Percentiles rank a stretch among this genome's conserved stretches.
Evolutionary conservation across 2,797 vertebrate species (phyloP).

Genomic region (Schizopygopsis pylzovi): DNA sequence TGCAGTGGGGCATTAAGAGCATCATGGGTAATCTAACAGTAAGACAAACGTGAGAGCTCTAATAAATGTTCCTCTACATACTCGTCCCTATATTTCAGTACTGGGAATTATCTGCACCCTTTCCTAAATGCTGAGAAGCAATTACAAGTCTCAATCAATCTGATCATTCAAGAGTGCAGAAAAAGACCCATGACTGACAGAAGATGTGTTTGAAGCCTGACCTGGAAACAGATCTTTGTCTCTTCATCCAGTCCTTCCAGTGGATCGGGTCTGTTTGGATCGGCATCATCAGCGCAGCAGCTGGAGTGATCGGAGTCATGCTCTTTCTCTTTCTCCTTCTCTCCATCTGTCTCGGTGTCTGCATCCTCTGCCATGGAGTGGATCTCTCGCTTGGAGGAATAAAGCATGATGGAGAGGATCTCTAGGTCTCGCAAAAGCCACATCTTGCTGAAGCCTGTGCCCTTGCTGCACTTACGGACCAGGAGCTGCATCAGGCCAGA

Average conservation of each 20-base stretch:
- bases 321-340: constrained; percentile 84
- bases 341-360: constrained; percentile 76
- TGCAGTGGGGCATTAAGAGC: constrained; percentile 94
- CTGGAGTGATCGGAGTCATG: constrained; percentile 82
- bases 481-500: constrained; percentile 91
- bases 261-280: constrained; percentile 87
- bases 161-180: neutral
- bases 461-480: constrained; percentile 97
- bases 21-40: constrained; percentile 91
- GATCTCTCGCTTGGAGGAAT: constrained; percentile 95
- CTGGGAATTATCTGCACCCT: neutral
- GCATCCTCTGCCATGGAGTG: constrained; percentile 84
- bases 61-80: neutral
- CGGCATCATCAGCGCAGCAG: constrained; percentile 79
- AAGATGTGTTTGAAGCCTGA: constrained; percentile 58
- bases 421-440: constrained; percentile 96
- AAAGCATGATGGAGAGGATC: constrained; percentile 97
- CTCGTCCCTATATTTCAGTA: neutral
- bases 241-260: constrained; percentile 95
- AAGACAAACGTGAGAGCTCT: neutral
- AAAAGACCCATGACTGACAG: neutral
- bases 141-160: neutral
- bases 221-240: constrained; percentile 97
- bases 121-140: neutral
- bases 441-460: constrained; percentile 97